phyloP scores from a whole-genome alignment of 2,797 vertebrate species.

The Rallus crepitans region DNA sequence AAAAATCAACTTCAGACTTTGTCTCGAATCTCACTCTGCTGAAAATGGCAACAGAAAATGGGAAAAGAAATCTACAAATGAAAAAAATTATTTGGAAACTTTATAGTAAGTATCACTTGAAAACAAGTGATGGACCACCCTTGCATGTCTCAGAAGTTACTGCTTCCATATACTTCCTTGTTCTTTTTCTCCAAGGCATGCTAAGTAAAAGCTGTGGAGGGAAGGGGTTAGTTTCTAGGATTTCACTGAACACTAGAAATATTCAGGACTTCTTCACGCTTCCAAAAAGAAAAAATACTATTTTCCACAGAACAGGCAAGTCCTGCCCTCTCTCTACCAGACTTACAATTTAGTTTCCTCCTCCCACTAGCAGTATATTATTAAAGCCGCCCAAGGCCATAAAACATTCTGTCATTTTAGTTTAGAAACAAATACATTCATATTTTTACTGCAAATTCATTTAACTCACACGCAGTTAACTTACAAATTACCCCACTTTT shows the following conservation, averaged over 20 bases:
- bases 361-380: neutral
- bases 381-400: neutral
- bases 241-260: neutral
- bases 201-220: neutral
- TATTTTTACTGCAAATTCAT: neutral
- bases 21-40: neutral
- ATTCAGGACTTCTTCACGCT: neutral
- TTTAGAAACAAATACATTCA: neutral
- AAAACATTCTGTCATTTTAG: neutral
- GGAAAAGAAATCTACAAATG: neutral
- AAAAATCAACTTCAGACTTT: neutral
- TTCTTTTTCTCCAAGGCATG: neutral
- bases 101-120: accelerated
- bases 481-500: constrained; percentile 46
- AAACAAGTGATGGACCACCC: neutral
- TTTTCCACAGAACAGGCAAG: neutral
- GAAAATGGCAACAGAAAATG: neutral
- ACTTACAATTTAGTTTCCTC: neutral
- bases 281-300: neutral
- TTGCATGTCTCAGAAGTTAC: neutral
- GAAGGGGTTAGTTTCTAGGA: neutral
- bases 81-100: neutral
- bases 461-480: constrained; percentile 15
- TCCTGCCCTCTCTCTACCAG: neutral
- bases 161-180: neutral